These are phyloP conservation scores for Ophioninae sp. DNA, from an alignment of 2,888 invertebrate species.

Conservation along the genomic window DNA sequence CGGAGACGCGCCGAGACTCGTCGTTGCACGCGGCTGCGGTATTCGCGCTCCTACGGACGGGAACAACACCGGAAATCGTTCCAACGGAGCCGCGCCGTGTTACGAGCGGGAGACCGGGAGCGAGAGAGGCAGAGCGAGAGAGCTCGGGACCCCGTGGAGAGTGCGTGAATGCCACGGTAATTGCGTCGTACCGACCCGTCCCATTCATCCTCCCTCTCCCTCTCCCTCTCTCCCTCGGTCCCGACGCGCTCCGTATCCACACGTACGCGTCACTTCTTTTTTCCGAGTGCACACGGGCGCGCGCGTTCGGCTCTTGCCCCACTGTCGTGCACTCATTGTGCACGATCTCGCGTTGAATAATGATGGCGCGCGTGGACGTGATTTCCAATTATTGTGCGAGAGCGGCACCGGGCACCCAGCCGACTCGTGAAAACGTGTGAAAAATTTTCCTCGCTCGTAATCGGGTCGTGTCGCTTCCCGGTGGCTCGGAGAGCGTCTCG, in stretches of 20 bases:
- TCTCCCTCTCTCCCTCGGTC: slow-evolving; percentile 3
- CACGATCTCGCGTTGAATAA: slow-evolving; percentile 8
- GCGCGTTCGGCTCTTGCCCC: not conserved
- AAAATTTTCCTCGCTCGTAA: not conserved
- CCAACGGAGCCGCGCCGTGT: slow-evolving; percentile 17
- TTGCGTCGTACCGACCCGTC: slow-evolving; percentile 62
- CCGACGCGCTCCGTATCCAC: slow-evolving; percentile 1
- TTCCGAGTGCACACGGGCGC: not conserved
- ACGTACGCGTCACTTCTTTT: slow-evolving; percentile 6
- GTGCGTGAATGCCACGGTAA: slow-evolving; percentile 63
- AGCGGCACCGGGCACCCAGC: not conserved
- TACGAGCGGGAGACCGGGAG: too few relatives aligned
- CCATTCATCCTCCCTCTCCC: slow-evolving; percentile 49
- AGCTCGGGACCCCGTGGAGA: slow-evolving; percentile 69
- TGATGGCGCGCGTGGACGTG: slow-evolving; percentile 7
- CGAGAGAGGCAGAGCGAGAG: slow-evolving; percentile 6
- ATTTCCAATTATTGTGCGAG: slow-evolving; percentile 13
- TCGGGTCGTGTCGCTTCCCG: not conserved
- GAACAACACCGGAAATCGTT: slow-evolving; percentile 27
- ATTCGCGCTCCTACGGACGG: too few relatives aligned
- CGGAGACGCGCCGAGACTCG: not conserved
- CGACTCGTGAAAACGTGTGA: slow-evolving; percentile 1
- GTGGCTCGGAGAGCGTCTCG: not conserved
- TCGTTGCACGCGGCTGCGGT: slow-evolving; percentile 31
- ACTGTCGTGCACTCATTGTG: slow-evolving; percentile 1